A percentile compares a stretch with the other conserved stretches of the same genome.
Conservation (phyloP, 2,888 invertebrate species). For the Zele albiditarsus region DNA sequence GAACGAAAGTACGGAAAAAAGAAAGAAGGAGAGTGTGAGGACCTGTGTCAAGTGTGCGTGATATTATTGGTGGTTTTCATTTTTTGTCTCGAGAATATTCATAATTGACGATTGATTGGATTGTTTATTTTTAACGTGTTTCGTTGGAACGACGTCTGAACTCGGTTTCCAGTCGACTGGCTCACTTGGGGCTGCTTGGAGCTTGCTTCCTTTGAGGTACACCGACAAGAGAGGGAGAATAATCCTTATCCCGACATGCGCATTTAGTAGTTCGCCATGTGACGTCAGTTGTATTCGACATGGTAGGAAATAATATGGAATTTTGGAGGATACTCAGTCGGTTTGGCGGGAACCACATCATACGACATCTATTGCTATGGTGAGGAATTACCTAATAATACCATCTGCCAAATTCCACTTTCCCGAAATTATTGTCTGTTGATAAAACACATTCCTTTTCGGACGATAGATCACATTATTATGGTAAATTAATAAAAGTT, state of each 20-base stretch:
- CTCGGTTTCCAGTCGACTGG: slow-evolving; percentile 28
- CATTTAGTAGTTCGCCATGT: neutral
- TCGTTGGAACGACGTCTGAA: slow-evolving; percentile 12
- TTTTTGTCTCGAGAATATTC: neutral
- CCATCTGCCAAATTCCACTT: neutral
- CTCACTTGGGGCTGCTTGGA: neutral
- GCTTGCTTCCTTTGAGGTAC: slow-evolving; percentile 21
- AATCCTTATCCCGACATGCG: slow-evolving; percentile 26
- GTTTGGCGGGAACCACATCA: neutral
- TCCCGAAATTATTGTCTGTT: neutral
- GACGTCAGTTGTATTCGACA: neutral
- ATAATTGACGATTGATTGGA: neutral
- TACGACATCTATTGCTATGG: neutral
- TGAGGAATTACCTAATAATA: neutral
- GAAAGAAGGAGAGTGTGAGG: slow-evolving; percentile 42
- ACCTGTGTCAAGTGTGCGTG: slow-evolving; percentile 34
- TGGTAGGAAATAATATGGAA: neutral
- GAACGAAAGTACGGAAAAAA: slow-evolving; percentile 14
- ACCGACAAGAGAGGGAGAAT: slow-evolving; percentile 21
- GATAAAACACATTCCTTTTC: neutral
- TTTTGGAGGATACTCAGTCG: neutral
- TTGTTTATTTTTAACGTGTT: slow-evolving; percentile 14
- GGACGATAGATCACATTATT: too few species aligned
- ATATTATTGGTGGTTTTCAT: slow-evolving; percentile 17
- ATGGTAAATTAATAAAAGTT: too few species aligned